Conservation (phyloP, 1,140 invertebrate genomes). For the Microplitis demolitor region DNA sequence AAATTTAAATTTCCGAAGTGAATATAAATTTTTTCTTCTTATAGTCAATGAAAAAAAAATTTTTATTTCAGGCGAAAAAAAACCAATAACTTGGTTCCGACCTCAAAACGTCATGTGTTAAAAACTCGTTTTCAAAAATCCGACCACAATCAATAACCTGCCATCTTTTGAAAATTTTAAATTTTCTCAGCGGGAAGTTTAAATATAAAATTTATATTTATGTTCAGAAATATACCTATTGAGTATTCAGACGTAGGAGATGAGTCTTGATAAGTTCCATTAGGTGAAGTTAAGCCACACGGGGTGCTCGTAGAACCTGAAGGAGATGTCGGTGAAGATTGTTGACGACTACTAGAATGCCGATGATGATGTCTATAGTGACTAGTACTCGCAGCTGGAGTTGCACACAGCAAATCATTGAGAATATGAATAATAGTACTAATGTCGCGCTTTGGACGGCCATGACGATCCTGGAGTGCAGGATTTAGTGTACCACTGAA, state of each 20-base stretch:
- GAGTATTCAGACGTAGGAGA: conserved; percentile 34
- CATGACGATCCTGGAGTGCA: conserved; percentile 88
- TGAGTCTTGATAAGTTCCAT: conserved; percentile 32
- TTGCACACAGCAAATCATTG: conserved; percentile 89
- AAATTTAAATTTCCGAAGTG: no score
- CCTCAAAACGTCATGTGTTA: no score
- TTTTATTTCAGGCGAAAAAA: no score
- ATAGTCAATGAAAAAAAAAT: no score
- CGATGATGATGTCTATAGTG: conserved; percentile 56
- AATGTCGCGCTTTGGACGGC: conserved; percentile 88
- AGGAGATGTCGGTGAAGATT: conserved; percentile 31
- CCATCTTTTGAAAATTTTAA: no score
- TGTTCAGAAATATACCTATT: conserved; percentile 28
- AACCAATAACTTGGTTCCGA: no score
- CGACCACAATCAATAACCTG: no score
- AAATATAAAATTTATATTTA: background rate
- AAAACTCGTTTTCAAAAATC: background rate
- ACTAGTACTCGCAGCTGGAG: conserved; percentile 65
- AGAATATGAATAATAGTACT: conserved; percentile 94
- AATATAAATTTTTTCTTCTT: no score
- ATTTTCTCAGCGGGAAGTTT: no score
- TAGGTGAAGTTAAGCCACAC: conserved; percentile 27
- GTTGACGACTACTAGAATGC: conserved; percentile 47
- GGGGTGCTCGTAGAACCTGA: conserved; percentile 34
- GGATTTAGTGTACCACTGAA: conserved; percentile 89